Evolutionary conservation across 1,140 invertebrate species (phyloP).

Genomic region (Coelopa frigida): DNA sequence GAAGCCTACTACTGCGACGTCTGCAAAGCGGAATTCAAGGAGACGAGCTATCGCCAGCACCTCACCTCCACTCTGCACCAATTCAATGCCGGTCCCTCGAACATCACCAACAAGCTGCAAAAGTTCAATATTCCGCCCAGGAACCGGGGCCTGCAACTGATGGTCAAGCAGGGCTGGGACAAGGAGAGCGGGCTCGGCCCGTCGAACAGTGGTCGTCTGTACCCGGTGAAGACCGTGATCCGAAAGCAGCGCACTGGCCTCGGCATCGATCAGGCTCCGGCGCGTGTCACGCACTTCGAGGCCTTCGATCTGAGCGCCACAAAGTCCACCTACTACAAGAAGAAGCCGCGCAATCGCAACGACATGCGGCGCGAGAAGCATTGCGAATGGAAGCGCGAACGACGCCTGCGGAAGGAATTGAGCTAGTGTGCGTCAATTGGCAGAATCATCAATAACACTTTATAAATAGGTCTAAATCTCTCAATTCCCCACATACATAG

Average conservation of each 20-base stretch:
- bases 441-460: neutral
- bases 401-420: slow-evolving; percentile 29
- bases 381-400: slow-evolving; percentile 28
- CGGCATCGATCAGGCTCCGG: slow-evolving; percentile 49
- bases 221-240: slow-evolving; percentile 70
- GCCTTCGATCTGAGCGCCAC: slow-evolving; percentile 51
- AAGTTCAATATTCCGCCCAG: slow-evolving; percentile 63
- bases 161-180: slow-evolving; percentile 74
- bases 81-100: slow-evolving; percentile 58
- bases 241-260: slow-evolving; percentile 69
- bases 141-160: slow-evolving; percentile 72
- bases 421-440: slow-evolving; percentile 16
- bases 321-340: slow-evolving; percentile 11
- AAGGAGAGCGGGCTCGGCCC: slow-evolving; percentile 66
- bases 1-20: slow-evolving; percentile 52
- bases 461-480: neutral
- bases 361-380: slow-evolving; percentile 34
- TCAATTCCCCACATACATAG: too few species aligned
- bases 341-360: slow-evolving; percentile 20
- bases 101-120: slow-evolving; percentile 44
- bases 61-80: slow-evolving; percentile 67
- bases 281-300: slow-evolving; percentile 61
- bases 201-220: slow-evolving; percentile 62
- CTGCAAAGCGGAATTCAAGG: slow-evolving; percentile 52
- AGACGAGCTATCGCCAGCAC: slow-evolving; percentile 52